phyloP scores from a whole-genome alignment of 2,888 invertebrate species.

The Unio delphinus region DNA sequence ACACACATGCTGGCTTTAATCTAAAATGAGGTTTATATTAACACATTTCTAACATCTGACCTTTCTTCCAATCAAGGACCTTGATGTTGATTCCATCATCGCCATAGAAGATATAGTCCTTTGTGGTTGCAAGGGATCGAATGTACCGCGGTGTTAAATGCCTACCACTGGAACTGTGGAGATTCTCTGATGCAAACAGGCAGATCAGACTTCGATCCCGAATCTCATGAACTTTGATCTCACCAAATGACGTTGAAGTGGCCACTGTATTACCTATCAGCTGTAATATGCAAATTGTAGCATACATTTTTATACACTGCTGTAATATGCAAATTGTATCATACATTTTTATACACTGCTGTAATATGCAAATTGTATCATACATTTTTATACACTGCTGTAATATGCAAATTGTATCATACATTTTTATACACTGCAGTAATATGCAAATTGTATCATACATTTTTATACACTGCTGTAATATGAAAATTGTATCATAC shows the following conservation, averaged over 20 bases:
- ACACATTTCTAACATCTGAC: slow-evolving; percentile 27
- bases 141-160: slow-evolving; percentile 39
- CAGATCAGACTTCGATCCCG: slow-evolving; percentile 43
- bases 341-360: no score
- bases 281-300: slow-evolving; percentile 27
- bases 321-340: no score
- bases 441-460: no score
- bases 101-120: slow-evolving; percentile 52
- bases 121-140: slow-evolving; percentile 40
- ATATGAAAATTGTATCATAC: no score
- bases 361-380: neutral
- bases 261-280: slow-evolving; percentile 39
- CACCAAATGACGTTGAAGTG: slow-evolving; percentile 50
- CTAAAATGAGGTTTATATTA: no score
- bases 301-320: neutral
- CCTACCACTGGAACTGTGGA: slow-evolving; percentile 36
- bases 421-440: no score
- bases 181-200: slow-evolving; percentile 59
- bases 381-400: no score
- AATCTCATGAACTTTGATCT: slow-evolving; percentile 56
- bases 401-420: no score
- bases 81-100: slow-evolving; percentile 66
- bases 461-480: no score
- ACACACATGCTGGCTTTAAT: no score
- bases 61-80: slow-evolving; percentile 62